Evolutionary conservation across 2,888 invertebrate species (phyloP), one percentile per base, ranked within the genome.

Genomic region (Mesochorus sp.): DNA sequence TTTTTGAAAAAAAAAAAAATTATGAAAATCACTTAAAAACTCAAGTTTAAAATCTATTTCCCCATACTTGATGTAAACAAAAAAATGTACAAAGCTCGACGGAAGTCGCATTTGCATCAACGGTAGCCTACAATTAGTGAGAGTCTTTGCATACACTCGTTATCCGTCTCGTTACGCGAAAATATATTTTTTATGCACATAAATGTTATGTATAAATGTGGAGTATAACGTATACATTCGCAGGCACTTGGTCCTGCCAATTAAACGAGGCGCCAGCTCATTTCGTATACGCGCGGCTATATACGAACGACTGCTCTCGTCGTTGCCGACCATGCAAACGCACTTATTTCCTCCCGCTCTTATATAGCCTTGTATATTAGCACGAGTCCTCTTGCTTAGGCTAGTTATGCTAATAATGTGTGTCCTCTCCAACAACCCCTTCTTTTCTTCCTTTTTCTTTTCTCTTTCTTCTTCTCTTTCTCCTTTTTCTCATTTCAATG

Each of bases 361-460:
- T n/a, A n/a, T 31, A 37, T 44, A 57, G 70, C 57, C 31, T 66
- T 34, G n/a, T n/a, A n/a, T n/a, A 71, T 59, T 53, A 28, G 57
- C 19, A 34, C 28, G 49, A 68, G 72, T 76, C 82, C 79, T 78
- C 31, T 82, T 81, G 71, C 79, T 80, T 74, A 57, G 61, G 82
- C 82, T 80, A 78, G 83, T 86, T 85, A 86, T 84, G 84, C 73
- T 83, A 85, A 84, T 86, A 80, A 76, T 31, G 47, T 37, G 67
- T 74, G 61, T 77, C 57, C 74, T 72, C 66, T 62, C 21, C 17
- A 26, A 3, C 53, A 2, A 21, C n/a, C n/a, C n/a, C n/a, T n/a
- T n/a, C n/a, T 12, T 47, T 39, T 42, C 39, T 66, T 55, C 14
- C 26, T n/a, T 26, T 39, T 21, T 17, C 26, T 10, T 28, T 39